phyloP scores from a whole-genome alignment of 2,113 vertebrate species.

The Tenrec ecaudatus region DNA sequence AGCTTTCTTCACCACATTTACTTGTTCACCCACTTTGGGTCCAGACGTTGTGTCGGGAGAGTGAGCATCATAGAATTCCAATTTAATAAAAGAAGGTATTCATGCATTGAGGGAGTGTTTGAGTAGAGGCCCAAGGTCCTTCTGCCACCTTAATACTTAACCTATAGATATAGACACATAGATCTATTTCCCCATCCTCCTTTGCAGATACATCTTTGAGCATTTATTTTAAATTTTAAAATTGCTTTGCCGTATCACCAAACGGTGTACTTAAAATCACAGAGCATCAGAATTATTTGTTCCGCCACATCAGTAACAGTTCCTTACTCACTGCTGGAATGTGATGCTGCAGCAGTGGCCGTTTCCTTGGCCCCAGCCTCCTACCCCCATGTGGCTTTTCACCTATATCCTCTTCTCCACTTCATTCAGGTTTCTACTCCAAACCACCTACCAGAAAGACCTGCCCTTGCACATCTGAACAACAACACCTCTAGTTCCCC shows the following conservation, averaged over 20 bases:
- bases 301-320: neutral
- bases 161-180: too few relatives aligned
- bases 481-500: neutral
- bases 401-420: neutral
- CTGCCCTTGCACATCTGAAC: neutral
- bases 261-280: constrained; percentile 42
- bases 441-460: neutral
- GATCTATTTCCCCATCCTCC: too few relatives aligned
- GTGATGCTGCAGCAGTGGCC: neutral
- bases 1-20: too few relatives aligned
- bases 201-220: neutral
- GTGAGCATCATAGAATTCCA: too few relatives aligned
- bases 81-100: too few relatives aligned
- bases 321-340: neutral
- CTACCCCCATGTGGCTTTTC: neutral
- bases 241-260: neutral
- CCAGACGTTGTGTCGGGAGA: too few relatives aligned
- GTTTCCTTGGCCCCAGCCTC: neutral
- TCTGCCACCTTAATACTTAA: too few relatives aligned
- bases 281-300: neutral
- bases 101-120: too few relatives aligned
- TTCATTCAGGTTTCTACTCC: neutral
- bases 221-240: constrained; percentile 19
- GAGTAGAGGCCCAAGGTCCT: too few relatives aligned
- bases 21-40: too few relatives aligned